Evolutionary conservation across 2,113 vertebrate species (phyloP).

Genomic region (Amblyopsis rosae): DNA sequence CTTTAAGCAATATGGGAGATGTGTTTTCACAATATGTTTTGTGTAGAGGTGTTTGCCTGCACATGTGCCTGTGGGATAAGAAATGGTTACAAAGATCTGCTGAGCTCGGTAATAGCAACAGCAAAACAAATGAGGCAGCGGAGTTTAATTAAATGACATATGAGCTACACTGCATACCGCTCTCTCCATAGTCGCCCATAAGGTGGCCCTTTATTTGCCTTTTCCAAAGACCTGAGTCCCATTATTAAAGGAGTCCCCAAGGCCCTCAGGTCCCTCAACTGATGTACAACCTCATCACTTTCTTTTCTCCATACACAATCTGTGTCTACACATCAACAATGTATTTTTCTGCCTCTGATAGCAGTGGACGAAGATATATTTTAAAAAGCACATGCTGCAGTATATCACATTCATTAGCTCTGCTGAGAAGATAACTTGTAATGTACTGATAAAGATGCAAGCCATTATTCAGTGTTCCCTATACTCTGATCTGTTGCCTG

Average conservation of each 20-base stretch:
- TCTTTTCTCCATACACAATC: constrained; percentile 15
- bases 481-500: neutral
- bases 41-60: too few relatives aligned
- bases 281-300: constrained; percentile 42
- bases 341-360: constrained; percentile 17
- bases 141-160: constrained; percentile 59
- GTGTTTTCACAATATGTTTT: too few relatives aligned
- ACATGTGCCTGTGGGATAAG: neutral
- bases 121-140: constrained; percentile 29
- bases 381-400: constrained; percentile 31
- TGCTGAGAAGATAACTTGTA: constrained; percentile 1
- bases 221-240: constrained; percentile 21
- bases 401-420: constrained; percentile 3
- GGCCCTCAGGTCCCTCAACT: constrained; percentile 12
- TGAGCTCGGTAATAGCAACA: constrained; percentile 7
- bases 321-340: constrained; percentile 27
- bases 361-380: neutral
- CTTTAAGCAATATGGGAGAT: neutral
- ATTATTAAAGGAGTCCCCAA: constrained; percentile 35
- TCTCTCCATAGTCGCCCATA: constrained; percentile 23
- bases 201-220: constrained; percentile 35
- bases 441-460: constrained; percentile 1
- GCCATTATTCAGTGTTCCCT: neutral
- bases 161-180: constrained; percentile 26
- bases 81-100: constrained; percentile 7